Conservation (phyloP, 2,888 invertebrate genomes). For the Parochlus steinenii region DNA sequence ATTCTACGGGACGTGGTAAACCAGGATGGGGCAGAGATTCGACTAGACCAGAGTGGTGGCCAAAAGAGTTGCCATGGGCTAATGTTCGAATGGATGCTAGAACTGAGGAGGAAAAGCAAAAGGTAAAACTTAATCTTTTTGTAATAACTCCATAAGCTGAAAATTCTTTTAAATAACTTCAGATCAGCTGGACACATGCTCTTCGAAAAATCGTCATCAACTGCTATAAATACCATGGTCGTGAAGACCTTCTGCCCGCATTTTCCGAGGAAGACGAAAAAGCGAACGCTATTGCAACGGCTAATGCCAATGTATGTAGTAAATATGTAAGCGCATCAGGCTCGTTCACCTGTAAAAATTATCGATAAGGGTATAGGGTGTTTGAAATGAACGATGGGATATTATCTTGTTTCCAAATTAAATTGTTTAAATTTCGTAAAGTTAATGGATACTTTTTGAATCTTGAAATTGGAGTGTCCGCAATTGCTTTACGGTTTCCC, state of each 20-base stretch:
- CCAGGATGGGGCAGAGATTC: conserved; percentile 97
- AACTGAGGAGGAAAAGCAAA: conserved; percentile 91
- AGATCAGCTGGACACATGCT: conserved; percentile 98
- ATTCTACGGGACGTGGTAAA: conserved; percentile 89
- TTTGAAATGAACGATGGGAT: no score
- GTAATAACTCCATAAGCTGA: background rate
- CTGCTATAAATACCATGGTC: conserved; percentile 94
- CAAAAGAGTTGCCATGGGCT: conserved; percentile 93
- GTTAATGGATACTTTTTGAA: no score
- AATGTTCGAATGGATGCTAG: conserved; percentile 95
- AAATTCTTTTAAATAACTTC: conserved; percentile 18
- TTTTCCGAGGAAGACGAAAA: conserved; percentile 86
- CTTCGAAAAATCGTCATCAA: conserved; percentile 91
- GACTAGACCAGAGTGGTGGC: conserved; percentile 96
- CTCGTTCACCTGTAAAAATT: no score
- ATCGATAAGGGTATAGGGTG: no score
- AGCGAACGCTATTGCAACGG: conserved; percentile 40
- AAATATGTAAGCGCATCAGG: no score
- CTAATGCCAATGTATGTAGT: conserved; percentile 26
- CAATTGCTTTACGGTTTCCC: no score
- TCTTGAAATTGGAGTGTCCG: no score
- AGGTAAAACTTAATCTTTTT: conserved; percentile 39
- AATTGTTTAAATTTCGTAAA: no score
- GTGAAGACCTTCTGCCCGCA: conserved; percentile 87
- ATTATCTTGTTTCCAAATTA: no score